Conservation (phyloP, 2,797 vertebrate genomes). For the Aphelocoma californica region DNA sequence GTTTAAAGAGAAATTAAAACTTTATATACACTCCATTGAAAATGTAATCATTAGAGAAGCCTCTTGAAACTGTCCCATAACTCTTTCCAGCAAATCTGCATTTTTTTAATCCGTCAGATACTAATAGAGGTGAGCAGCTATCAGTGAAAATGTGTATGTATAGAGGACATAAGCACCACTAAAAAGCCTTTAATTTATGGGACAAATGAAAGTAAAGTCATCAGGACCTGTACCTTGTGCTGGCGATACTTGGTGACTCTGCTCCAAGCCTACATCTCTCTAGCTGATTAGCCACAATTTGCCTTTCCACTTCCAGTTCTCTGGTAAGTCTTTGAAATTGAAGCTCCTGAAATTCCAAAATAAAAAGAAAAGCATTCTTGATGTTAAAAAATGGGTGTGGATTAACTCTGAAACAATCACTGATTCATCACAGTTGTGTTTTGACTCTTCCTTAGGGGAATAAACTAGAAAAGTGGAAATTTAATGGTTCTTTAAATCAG, state of each 20-base stretch:
- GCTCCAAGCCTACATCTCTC: slow-evolving; percentile 98
- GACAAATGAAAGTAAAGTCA: slow-evolving; percentile 57
- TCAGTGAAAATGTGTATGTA: background rate
- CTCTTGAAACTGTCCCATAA: slow-evolving; percentile 30
- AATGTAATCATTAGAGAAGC: background rate
- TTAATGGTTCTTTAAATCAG: slow-evolving; percentile 5
- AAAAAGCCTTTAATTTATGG: slow-evolving; percentile 12
- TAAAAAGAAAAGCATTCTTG: slow-evolving; percentile 68
- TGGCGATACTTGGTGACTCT: slow-evolving; percentile 93
- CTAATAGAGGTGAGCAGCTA: slow-evolving; percentile 21
- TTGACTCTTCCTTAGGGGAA: background rate
- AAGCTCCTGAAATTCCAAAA: slow-evolving; percentile 88
- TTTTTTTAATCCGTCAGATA: background rate
- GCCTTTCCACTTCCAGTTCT: slow-evolving; percentile 98
- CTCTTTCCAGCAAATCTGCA: background rate
- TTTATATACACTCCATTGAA: slow-evolving; percentile 1
- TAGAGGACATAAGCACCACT: background rate
- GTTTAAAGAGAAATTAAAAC: background rate
- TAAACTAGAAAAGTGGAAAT: background rate
- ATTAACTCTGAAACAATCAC: slow-evolving; percentile 45
- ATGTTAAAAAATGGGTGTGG: slow-evolving; percentile 52
- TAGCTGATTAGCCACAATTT: slow-evolving; percentile 99
- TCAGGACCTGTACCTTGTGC: slow-evolving; percentile 89
- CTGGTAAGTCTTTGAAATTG: slow-evolving; percentile 98
- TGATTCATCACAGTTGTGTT: slow-evolving; percentile 15